Conservation (phyloP, 2,888 invertebrate species). For the Erynnis tages region DNA sequence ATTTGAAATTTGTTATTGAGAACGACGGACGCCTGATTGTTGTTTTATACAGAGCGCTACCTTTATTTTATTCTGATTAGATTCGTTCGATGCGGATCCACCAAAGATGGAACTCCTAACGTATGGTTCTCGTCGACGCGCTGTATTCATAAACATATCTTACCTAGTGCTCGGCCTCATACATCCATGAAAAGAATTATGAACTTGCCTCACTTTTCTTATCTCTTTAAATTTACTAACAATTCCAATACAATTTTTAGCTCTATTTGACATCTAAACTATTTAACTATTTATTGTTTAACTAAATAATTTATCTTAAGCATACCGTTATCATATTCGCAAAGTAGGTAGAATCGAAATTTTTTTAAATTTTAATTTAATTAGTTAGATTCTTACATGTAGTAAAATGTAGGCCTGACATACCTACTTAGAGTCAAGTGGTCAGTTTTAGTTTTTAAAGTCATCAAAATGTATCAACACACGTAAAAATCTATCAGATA, state of each 20-base stretch:
- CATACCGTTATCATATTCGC: no score
- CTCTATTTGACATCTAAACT: no score
- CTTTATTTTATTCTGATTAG: conserved; percentile 36
- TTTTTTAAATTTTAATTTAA: background rate
- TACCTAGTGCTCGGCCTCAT: background rate
- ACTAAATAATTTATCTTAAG: no score
- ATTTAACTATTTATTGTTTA: no score
- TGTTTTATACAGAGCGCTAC: conserved; percentile 31
- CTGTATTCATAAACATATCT: background rate
- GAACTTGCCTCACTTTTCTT: background rate
- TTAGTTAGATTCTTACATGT: background rate
- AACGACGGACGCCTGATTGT: conserved; percentile 30
- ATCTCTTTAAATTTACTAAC: background rate
- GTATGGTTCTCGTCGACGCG: conserved; percentile 2
- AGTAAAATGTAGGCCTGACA: no score
- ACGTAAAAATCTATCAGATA: no score
- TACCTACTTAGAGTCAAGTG: no score
- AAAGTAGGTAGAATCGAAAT: no score
- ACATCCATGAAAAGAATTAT: background rate
- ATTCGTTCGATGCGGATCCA: conserved; percentile 29
- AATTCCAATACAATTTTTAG: background rate
- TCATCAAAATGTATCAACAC: no score
- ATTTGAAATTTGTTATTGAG: background rate
- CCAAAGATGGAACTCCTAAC: conserved; percentile 19
- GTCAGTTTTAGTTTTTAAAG: no score